These are phyloP conservation scores for Temnothorax rugatulus DNA, from an alignment of 2,888 invertebrate species.

Conservation along the genomic window DNA sequence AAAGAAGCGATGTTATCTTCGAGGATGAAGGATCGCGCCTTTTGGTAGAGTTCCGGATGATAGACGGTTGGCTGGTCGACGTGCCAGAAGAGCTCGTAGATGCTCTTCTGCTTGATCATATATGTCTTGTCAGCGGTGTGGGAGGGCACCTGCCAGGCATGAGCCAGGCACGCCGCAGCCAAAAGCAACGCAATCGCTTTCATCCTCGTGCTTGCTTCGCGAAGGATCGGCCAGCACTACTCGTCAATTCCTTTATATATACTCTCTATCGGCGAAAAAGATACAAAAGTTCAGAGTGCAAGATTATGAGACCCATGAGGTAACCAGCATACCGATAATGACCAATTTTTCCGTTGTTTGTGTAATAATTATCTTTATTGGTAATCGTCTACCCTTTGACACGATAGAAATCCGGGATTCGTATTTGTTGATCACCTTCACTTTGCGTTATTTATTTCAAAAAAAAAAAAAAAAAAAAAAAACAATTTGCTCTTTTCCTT, in stretches of 20 bases:
- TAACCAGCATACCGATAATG: conserved; percentile 34
- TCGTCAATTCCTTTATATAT: conserved; percentile 61
- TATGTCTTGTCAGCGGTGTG: conserved; percentile 81
- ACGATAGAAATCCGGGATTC: conserved; percentile 48
- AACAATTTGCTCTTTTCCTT: not conserved
- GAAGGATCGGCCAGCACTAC: not conserved
- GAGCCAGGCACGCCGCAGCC: conserved; percentile 59
- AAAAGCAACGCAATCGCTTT: conserved; percentile 54
- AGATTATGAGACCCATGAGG: conserved; percentile 17
- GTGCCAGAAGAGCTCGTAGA: conserved; percentile 87
- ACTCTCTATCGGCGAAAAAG: conserved; percentile 14
- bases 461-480: not conserved
- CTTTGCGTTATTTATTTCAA: not conserved
- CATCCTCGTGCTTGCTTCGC: conserved; percentile 56
- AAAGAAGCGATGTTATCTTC: conserved; percentile 73
- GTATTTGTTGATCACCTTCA: not conserved
- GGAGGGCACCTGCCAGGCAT: conserved; percentile 33
- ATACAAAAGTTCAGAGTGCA: conserved; percentile 17
- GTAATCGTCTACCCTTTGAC: conserved; percentile 64
- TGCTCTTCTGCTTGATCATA: conserved; percentile 86
- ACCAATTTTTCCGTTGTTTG: conserved; percentile 29
- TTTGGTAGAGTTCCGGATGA: conserved; percentile 77
- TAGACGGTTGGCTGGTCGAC: conserved; percentile 83
- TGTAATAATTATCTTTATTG: conserved; percentile 35
- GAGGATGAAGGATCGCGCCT: conserved; percentile 76